Evolutionary conservation across 2,888 invertebrate genomes (phyloP).

Genomic region (Trachelus troglodyta): DNA sequence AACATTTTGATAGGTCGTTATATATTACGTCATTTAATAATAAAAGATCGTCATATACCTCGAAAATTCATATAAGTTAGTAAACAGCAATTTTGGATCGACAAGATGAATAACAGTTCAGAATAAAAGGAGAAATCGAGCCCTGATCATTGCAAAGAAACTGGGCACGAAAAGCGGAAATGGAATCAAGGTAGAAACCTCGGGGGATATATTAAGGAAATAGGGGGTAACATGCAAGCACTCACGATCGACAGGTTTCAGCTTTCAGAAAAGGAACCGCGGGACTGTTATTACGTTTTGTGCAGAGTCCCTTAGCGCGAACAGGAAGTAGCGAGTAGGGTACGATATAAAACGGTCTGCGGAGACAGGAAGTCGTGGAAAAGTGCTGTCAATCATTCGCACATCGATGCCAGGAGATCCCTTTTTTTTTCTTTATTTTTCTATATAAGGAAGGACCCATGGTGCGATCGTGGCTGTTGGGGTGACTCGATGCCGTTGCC

Average conservation of each 20-base stretch:
- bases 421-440: not conserved
- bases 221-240: not conserved
- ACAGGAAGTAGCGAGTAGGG: conserved; percentile 17
- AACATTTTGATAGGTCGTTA: not conserved
- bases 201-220: not conserved
- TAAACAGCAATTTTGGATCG: not conserved
- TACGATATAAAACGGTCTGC: not conserved
- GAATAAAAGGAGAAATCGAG: not conserved
- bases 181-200: not conserved
- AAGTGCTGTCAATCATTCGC: conserved; percentile 12
- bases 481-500: not conserved
- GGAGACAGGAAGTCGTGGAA: conserved; percentile 20
- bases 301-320: conserved; percentile 18
- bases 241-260: conserved; percentile 24
- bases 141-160: not conserved
- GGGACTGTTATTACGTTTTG: conserved; percentile 8
- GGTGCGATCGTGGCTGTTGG: not conserved
- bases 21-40: too few species aligned
- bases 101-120: not conserved
- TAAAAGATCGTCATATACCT: too few species aligned
- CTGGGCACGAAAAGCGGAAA: not conserved
- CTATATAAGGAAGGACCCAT: not conserved
- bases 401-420: not conserved
- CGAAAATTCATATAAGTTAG: too few species aligned
- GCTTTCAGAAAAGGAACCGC: conserved; percentile 27